Base-by-base conservation (phyloP, 2,797 vertebrate genomes). In the Enteromius viviparus region DNA sequence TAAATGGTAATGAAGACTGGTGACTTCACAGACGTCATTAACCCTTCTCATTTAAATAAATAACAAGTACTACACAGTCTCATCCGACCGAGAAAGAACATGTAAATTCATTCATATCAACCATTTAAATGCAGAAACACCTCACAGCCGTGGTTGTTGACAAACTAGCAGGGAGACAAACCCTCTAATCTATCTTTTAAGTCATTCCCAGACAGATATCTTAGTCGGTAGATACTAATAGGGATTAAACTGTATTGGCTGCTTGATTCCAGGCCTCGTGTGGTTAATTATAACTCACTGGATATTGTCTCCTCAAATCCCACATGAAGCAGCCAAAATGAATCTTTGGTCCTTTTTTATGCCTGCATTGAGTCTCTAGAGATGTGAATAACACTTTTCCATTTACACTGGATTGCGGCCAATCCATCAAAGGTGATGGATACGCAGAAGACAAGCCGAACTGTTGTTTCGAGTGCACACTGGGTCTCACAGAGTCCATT, bases 1-100 rank as follows among this genome's bases (percentile, higher is more conserved):
- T 87, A 89, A 90, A 88, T 88, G 80, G 47, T 87, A 87, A 91
- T 89, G 85, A 86, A 72, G 77, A 87, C 84, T 68, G 71, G 83
- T 87, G 81, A 87, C 78, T 76, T 82, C 81, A 84, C 75, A 84
- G 66, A 86, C 80, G 45, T 75, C 68, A 71, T 83, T 86, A 89
- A 88, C 84, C 81, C 81, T 85, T 87, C 83, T 70, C 37, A 78
- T 81, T 87, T 85, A 82, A 89, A 88, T 89, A 88, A 85, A 80
- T 87, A 70, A 87, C 49, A 84, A 69, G 82, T 62, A 37, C 64
- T 49, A 75, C 76, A 84, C 76, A 60, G 70, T 72, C 53, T 47
- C 64, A 66, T 78, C 55, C 53, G 37, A 70, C 71, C 2, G 15
- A 32, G 15, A 69, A 76, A 42, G 12, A 65, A 75, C 69, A 3